These are phyloP conservation scores for Ammodramus savannarum DNA, from an alignment of 2,113 vertebrate genomes.

Conservation along the genomic window DNA sequence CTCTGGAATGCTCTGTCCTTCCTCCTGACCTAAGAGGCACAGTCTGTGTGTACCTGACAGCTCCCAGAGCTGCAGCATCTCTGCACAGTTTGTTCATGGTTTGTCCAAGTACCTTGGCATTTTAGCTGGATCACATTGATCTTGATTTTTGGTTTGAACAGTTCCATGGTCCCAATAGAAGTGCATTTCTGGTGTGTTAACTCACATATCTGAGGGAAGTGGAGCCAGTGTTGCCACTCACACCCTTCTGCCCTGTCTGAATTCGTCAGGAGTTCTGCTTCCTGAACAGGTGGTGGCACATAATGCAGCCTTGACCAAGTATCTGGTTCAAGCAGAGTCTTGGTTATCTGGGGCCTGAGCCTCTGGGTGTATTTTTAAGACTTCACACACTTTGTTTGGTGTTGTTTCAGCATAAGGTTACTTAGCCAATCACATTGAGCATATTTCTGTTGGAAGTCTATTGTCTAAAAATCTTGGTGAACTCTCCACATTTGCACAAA, in stretches of 20 bases:
- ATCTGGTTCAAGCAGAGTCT: background rate
- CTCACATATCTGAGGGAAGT: rapidly evolving
- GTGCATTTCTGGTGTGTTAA: background rate
- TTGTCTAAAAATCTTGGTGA: background rate
- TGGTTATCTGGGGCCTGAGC: background rate
- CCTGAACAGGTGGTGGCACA: background rate
- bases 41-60: background rate
- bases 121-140: background rate
- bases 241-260: background rate
- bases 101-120: background rate
- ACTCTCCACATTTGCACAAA: background rate
- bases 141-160: background rate
- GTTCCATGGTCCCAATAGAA: background rate
- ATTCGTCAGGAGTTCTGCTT: background rate
- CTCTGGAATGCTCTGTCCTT: background rate
- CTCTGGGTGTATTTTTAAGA: background rate
- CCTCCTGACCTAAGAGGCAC: background rate
- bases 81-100: background rate
- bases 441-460: background rate
- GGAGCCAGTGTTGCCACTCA: background rate
- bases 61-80: background rate
- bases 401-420: background rate
- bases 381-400: background rate
- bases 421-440: background rate
- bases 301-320: background rate